These are phyloP conservation scores for Eupleurogrammus muticus DNA, from an alignment of 2,797 vertebrate genomes.

Conservation along the genomic window DNA sequence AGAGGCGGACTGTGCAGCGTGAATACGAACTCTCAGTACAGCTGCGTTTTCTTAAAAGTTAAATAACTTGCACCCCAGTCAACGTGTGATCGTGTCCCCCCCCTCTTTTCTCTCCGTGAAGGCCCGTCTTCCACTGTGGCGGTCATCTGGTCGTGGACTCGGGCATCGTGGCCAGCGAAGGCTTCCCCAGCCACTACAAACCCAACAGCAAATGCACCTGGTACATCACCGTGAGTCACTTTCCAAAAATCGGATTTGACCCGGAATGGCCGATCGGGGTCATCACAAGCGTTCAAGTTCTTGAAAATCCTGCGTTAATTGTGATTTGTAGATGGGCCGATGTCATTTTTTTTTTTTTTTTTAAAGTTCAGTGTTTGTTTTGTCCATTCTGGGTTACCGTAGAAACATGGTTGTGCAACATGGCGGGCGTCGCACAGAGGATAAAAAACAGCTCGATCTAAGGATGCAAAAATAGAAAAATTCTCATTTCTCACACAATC, in stretches of 20 bases:
- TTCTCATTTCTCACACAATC: no score
- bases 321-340: no score
- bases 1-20: constrained; percentile 65
- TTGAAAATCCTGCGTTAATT: no score
- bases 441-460: no score
- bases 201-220: constrained; percentile 89
- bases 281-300: no score
- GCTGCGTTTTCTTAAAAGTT: constrained; percentile 3
- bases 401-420: no score
- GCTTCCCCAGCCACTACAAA: constrained; percentile 90
- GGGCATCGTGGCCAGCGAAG: constrained; percentile 91
- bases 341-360: no score
- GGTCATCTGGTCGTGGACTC: constrained; percentile 88
- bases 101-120: constrained; percentile 76
- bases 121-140: constrained; percentile 90
- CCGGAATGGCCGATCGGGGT: no score
- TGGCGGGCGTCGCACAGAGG: no score
- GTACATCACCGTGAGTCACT: constrained; percentile 90
- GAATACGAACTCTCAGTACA: constrained; percentile 38
- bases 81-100: neutral
- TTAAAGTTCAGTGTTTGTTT: no score
- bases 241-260: neutral
- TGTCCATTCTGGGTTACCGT: no score
- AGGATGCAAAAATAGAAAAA: no score
- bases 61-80: neutral